Base-by-base conservation (phyloP, 1,140 invertebrate genomes). In the Drosophila lowei region DNA sequence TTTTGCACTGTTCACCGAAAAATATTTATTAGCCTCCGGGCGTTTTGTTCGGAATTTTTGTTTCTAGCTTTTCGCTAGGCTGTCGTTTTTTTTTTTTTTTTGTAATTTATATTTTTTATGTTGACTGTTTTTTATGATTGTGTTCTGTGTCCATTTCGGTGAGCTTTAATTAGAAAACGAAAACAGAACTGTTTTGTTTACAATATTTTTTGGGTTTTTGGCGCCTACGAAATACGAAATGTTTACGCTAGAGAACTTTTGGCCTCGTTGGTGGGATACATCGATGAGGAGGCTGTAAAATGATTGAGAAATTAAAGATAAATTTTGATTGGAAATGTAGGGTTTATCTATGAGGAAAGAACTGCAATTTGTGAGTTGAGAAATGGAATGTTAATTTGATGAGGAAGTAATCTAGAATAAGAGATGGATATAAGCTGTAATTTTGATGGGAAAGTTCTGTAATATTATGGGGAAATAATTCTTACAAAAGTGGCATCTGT, bases 151-250 rank as follows among this genome's bases (percentile, higher is more conserved):
- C 61, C 41, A 41, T 52, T 50, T 72, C 50, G n/a, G 46, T 48
- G 53, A 44, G 70, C 61, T 74, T 74, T 74, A 74, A 66, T 66
- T 72, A 72, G 42, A 28, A 38, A 48, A 74, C 52, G 47, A 66
- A 67, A 50, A 65, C 48, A 34, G 60, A 72, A 59, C 47, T 59
- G 46, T 66, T 73, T 75, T 75, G 72, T 74, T 74, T 75, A 75
- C 41, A 59, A 50, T 34, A 44, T 74, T 66, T 75, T 34, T 13
- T 11, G 34, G 34, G 55, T 15, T 55, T 15, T 55, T 55, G 61
- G 72, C 72, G 72, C 71, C 71, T 74, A 44, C 43, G 21, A 8
- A 74, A 41, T 38, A 66, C n/a, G 11, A 4, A 38, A 38, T 74
- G 72, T 75, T 74, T 75, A 75, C 55, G 2, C 15, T 13, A 44